A percentile compares a stretch with the other conserved stretches of the same genome.
Evolutionary conservation across 1,140 invertebrate species (phyloP).

Genomic region (Thaumetopoea pityocampa): DNA sequence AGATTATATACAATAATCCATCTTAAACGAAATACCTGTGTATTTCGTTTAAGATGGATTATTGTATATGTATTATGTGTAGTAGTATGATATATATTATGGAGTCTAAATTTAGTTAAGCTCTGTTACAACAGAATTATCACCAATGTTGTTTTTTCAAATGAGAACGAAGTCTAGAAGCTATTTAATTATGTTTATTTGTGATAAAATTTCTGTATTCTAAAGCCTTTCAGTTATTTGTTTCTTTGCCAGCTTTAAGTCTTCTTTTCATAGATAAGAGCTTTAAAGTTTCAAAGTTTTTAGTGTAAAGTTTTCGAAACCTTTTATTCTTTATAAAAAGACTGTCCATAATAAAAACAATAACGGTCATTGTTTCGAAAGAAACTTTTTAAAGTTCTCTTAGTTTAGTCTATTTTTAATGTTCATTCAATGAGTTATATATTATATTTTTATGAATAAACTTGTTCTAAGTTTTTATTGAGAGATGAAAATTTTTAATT

Average conservation of each 20-base stretch:
- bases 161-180: conserved; percentile 22
- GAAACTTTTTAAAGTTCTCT: conserved; percentile 8
- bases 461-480: not conserved
- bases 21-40: too few relatives aligned
- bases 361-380: conserved; percentile 14
- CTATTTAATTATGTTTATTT: conserved; percentile 32
- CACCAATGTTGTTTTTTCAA: not conserved
- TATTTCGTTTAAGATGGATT: too few relatives aligned
- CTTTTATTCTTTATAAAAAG: conserved; percentile 19
- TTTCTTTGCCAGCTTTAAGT: conserved; percentile 32
- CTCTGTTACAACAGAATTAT: too few relatives aligned
- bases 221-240: conserved; percentile 29
- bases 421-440: conserved; percentile 10
- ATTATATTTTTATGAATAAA: conserved; percentile 1
- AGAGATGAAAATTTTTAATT: not conserved
- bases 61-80: too few relatives aligned
- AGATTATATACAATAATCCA: too few relatives aligned
- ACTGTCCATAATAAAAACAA: conserved; percentile 9
- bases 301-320: conserved; percentile 6
- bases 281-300: conserved; percentile 24
- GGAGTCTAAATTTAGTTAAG: not conserved
- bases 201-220: conserved; percentile 33
- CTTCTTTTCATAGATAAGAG: conserved; percentile 34
- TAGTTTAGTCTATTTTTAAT: conserved; percentile 6
- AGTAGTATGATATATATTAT: too few relatives aligned